Evolutionary conservation across 2,888 invertebrate species (phyloP).

Genomic region (Sycophila texana): DNA sequence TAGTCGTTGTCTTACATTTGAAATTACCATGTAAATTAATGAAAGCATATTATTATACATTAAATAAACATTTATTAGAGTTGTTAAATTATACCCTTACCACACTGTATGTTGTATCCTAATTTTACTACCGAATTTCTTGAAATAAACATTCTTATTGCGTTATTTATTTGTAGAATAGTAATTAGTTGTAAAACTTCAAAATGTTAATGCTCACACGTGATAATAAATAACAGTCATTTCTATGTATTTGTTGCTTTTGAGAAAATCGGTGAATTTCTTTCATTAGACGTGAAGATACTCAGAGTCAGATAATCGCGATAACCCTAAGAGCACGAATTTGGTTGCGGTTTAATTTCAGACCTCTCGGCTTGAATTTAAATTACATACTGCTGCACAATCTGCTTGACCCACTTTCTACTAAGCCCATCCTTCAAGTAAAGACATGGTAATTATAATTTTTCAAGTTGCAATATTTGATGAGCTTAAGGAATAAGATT

Average conservation of each 20-base stretch:
- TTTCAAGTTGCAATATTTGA: background rate
- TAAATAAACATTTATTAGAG: too few relatives aligned
- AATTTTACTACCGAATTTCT: too few relatives aligned
- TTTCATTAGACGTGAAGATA: constrained; percentile 10
- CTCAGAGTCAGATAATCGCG: constrained; percentile 6
- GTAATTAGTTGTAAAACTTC: too few relatives aligned
- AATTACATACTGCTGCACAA: constrained; percentile 28
- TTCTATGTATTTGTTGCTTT: background rate
- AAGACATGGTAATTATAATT: background rate
- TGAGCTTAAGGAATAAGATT: background rate
- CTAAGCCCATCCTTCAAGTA: background rate
- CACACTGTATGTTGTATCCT: too few relatives aligned
- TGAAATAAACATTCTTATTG: background rate
- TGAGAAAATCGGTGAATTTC: background rate
- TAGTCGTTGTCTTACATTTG: too few relatives aligned
- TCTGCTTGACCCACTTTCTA: constrained; percentile 38
- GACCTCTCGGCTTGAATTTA: constrained; percentile 25
- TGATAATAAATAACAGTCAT: background rate
- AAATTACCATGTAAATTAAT: too few relatives aligned
- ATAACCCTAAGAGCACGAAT: constrained; percentile 32
- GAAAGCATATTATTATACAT: background rate
- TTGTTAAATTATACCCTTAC: too few relatives aligned
- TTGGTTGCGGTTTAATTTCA: constrained; percentile 37
- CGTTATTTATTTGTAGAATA: background rate
- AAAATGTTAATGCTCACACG: background rate